phyloP scores from a whole-genome alignment of 64 coral and sea anemone genomes.

The Actinia equina region DNA sequence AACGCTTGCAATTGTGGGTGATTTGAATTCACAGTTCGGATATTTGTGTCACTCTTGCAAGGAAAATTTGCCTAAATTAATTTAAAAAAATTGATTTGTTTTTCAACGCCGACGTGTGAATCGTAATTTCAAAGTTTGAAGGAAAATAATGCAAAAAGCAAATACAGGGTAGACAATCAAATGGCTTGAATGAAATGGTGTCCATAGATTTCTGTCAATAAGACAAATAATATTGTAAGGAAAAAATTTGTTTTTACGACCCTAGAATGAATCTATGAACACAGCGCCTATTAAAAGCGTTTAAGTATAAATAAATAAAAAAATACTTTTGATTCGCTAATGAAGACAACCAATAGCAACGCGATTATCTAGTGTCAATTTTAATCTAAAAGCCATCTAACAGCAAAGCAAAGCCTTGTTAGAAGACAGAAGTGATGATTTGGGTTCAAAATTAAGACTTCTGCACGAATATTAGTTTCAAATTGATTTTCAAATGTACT shows the following conservation, averaged over 20 bases:
- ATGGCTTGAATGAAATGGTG: neutral
- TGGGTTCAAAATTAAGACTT: neutral
- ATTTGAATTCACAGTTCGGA: neutral
- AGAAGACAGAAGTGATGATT: neutral
- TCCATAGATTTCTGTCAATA: neutral
- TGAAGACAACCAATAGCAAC: slow-evolving; percentile 4
- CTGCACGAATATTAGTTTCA: neutral
- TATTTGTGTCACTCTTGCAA: neutral
- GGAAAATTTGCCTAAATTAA: neutral
- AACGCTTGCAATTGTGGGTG: neutral
- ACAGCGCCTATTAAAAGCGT: neutral
- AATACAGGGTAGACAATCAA: neutral
- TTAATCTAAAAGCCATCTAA: neutral
- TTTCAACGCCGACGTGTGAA: neutral
- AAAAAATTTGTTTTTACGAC: neutral
- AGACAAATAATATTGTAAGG: neutral
- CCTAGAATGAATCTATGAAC: neutral
- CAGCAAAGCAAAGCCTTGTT: neutral
- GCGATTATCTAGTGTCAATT: neutral
- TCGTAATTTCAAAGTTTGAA: neutral
- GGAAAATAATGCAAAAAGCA: neutral
- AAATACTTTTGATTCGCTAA: neutral
- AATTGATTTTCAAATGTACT: neutral
- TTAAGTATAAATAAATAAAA: neutral
- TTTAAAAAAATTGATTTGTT: neutral